phyloP scores from a whole-genome alignment of 2,113 vertebrate genomes.

The Lepus timidus region DNA sequence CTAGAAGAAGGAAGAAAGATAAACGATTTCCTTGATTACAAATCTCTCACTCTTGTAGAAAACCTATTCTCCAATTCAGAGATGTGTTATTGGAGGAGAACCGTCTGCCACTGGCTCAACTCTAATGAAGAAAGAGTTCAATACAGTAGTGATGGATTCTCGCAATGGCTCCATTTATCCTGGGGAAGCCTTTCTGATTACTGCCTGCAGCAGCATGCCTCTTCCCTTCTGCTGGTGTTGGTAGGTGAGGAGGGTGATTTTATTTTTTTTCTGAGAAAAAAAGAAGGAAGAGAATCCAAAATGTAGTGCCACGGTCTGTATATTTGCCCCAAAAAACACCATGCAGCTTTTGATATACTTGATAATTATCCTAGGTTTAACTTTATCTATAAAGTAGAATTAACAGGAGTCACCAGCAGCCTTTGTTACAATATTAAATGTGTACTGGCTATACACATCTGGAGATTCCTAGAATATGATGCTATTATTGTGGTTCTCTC shows the following conservation, averaged over 20 bases:
- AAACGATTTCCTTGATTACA: constrained; percentile 70
- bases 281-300: neutral
- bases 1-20: constrained; percentile 61
- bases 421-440: neutral
- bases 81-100: neutral
- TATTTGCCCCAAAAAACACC: neutral
- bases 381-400: neutral
- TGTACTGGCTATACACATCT: neutral
- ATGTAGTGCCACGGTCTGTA: neutral
- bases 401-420: neutral
- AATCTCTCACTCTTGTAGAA: constrained; percentile 65
- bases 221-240: neutral
- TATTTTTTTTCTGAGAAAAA: neutral
- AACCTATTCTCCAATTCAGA: constrained; percentile 46
- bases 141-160: constrained; percentile 18
- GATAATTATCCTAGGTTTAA: neutral
- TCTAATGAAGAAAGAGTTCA: constrained; percentile 67
- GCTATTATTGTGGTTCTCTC: neutral
- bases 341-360: neutral
- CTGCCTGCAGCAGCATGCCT: neutral
- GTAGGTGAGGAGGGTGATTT: neutral
- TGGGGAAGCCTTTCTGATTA: neutral
- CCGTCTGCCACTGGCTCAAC: constrained; percentile 25
- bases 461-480: neutral
- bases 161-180: constrained; percentile 8